Percentiles rank a stretch among this genome's conserved stretches.
Conservation (phyloP, 2,797 vertebrate species). For the Lagorchestes hirsutus region DNA sequence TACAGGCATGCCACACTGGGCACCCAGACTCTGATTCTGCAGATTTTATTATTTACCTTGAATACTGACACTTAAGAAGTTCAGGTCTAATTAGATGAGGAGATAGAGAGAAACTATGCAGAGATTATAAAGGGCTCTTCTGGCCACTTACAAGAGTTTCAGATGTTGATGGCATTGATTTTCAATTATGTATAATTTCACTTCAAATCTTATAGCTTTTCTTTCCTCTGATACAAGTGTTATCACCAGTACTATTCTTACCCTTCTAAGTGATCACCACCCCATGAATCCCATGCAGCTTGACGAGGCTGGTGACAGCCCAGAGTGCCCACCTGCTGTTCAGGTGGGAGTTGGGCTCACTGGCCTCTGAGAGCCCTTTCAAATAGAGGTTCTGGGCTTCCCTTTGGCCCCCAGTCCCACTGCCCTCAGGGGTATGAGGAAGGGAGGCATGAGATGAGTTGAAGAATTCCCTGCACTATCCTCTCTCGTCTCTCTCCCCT, state of each 20-base stretch:
- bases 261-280: constrained; percentile 4
- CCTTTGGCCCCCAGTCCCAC: not conserved
- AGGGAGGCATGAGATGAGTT: not conserved
- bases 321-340: not conserved
- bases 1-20: not conserved
- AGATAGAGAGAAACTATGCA: constrained; percentile 62
- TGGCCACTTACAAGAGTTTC: constrained; percentile 49
- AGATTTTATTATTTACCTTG: constrained; percentile 55
- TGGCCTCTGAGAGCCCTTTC: not conserved
- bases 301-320: not conserved
- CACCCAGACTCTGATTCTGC: not conserved
- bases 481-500: not conserved
- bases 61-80: constrained; percentile 70
- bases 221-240: constrained; percentile 45
- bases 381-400: not conserved
- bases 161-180: not conserved
- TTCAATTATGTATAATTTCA: constrained; percentile 46
- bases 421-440: not conserved
- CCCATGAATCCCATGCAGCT: not conserved
- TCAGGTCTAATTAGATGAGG: constrained; percentile 66
- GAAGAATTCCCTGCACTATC: not conserved
- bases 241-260: constrained; percentile 48
- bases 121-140: constrained; percentile 59
- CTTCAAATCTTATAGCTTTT: constrained; percentile 59
- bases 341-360: not conserved